Base-by-base conservation (phyloP, 2,888 invertebrate species). In the Criorhina ranunculi region DNA sequence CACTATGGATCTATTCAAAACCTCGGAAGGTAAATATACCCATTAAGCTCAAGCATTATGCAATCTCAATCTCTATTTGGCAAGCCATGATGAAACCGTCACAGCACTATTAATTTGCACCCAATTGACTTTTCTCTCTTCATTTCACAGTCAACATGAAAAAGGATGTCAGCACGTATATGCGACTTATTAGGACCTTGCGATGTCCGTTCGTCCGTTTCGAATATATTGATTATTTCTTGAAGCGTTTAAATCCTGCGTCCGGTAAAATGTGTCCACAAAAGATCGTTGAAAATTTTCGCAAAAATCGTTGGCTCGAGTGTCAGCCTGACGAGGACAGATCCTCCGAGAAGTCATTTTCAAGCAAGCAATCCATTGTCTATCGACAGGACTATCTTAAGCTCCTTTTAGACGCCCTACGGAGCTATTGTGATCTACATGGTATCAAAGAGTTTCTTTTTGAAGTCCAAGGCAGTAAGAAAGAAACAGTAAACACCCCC, bases 151-250 rank as follows among this genome's bases (percentile, higher is more conserved):
- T 59, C 7, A 42, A 75, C 15, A 51, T 85, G 62, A 85, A 79
- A 42, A 79, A 62, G 12, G 51, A 88, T n/a, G 86, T 91, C 2
- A 81, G 64, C 11, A 88, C 86, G 1, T 90, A 90, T 60, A 86
- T 91, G 12, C 86, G 88, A 1, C 87, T 88, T 0, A 90, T 91
- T 7, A 78, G 88, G 0, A 66, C 87, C 24, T 55, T 91, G 2
- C 88, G 88, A 15, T 90, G 89, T 19, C 89, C 90, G 0, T 91
- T 89, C 80, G 86, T 91, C 2, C 90, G 90, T 5, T 91, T 87
- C 42, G 88, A 90, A 40, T 89, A 90, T 29, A 89, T 90, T 6
- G 88, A 91, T 86, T 87, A 89, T 24, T 90, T 91, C 44, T 86
- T 91, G 9, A 85, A 69, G 1, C 86, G 85, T 17, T 15, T 88